phyloP scores from a whole-genome alignment of 2,888 invertebrate species.

The Tridacna crocea region DNA sequence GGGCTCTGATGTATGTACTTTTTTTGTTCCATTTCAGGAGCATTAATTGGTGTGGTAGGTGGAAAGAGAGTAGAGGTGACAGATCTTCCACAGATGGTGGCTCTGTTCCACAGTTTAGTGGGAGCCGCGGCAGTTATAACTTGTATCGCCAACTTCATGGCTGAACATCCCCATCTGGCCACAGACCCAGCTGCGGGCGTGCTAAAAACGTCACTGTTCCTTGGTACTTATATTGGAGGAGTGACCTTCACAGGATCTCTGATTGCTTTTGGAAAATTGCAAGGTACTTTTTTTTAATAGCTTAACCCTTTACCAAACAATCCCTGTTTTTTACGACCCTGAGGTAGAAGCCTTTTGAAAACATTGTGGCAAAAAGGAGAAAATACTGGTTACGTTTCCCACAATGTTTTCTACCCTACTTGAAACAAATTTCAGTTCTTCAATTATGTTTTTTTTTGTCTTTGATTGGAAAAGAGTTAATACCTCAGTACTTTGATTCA shows the following conservation, averaged over 20 bases:
- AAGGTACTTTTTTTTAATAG: conserved; percentile 84
- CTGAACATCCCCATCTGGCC: conserved; percentile 92
- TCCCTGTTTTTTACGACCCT: too few relatives aligned
- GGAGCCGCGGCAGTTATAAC: conserved; percentile 95
- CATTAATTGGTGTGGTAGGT: conserved; percentile 90
- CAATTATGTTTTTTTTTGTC: too few relatives aligned
- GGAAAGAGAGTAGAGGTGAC: conserved; percentile 91
- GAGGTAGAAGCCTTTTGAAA: too few relatives aligned
- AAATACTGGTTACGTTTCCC: too few relatives aligned
- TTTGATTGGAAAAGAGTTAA: too few relatives aligned
- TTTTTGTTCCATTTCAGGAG: conserved; percentile 85
- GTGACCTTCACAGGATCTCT: conserved; percentile 95
- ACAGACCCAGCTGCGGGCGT: conserved; percentile 90
- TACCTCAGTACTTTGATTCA: too few relatives aligned
- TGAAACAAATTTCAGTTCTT: too few relatives aligned
- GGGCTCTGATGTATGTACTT: too few relatives aligned
- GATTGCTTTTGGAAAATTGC: conserved; percentile 95
- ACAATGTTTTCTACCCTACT: too few relatives aligned
- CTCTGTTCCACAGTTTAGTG: conserved; percentile 93
- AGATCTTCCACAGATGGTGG: conserved; percentile 95
- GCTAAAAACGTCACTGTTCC: conserved; percentile 92
- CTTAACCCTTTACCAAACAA: too few relatives aligned
- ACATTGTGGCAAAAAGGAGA: too few relatives aligned
- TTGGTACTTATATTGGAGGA: conserved; percentile 95
- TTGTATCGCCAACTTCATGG: conserved; percentile 92